Conservation (phyloP, 2,113 vertebrate species). For the Phoenicopterus ruber region DNA sequence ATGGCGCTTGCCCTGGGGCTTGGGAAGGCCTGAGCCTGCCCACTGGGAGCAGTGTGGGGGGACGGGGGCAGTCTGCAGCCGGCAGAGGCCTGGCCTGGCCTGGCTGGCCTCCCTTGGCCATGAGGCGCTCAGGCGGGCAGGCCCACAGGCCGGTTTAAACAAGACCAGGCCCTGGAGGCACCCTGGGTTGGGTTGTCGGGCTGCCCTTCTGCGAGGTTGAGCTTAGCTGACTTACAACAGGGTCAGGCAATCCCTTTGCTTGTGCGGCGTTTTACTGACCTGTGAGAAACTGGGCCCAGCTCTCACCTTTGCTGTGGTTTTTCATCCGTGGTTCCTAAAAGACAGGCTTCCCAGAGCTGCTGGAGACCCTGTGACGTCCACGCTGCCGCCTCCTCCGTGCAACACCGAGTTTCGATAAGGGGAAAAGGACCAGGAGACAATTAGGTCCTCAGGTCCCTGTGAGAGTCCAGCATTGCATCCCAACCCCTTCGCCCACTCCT, state of each 20-base stretch:
- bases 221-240: background rate
- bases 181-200: background rate
- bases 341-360: background rate
- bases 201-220: background rate
- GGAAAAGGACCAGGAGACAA: background rate
- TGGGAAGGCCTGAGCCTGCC: background rate
- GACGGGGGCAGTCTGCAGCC: too few species aligned
- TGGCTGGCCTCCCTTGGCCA: too few species aligned
- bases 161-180: background rate
- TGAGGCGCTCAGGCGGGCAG: rapidly evolving
- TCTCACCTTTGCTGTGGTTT: background rate
- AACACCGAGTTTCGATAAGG: background rate
- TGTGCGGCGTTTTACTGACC: too few species aligned
- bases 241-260: too few species aligned
- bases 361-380: background rate
- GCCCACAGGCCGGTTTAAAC: background rate
- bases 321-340: background rate
- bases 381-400: rapidly evolving
- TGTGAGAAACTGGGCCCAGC: background rate
- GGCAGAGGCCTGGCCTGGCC: too few species aligned
- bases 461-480: background rate
- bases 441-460: background rate
- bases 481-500: background rate
- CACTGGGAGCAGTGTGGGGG: rapidly evolving
- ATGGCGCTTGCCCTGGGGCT: rapidly evolving